Conservation (phyloP, 2,888 invertebrate genomes). For the Agrochola macilenta region DNA sequence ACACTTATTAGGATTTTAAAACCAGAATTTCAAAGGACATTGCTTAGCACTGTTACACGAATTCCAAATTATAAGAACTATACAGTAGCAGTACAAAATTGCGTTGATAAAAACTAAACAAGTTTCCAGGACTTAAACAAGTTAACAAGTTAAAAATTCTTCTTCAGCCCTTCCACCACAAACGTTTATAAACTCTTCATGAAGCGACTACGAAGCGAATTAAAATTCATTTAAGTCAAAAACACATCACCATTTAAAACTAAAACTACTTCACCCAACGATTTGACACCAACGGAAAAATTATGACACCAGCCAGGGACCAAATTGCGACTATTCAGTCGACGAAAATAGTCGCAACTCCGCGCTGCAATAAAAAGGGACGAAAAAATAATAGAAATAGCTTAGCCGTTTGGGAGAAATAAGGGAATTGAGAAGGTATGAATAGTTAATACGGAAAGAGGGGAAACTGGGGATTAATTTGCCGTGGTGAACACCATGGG, state of each 20-base stretch:
- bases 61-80: no score
- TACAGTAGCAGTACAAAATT: not conserved
- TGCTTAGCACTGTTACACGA: no score
- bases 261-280: conserved; percentile 22
- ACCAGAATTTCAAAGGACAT: no score
- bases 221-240: conserved; percentile 22
- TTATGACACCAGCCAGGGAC: conserved; percentile 27
- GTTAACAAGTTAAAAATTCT: not conserved
- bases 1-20: not conserved
- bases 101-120: not conserved
- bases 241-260: conserved; percentile 33
- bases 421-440: conserved; percentile 85
- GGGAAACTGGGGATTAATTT: conserved; percentile 82
- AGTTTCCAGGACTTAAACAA: not conserved
- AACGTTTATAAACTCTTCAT: conserved; percentile 5
- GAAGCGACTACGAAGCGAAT: conserved; percentile 30
- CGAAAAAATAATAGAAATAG: conserved; percentile 71
- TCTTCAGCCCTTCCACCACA: not conserved
- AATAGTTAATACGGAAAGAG: conserved; percentile 85
- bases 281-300: conserved; percentile 50
- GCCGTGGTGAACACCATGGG: conserved; percentile 71
- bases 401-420: conserved; percentile 78
- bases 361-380: conserved; percentile 31
- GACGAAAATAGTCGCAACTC: conserved; percentile 58
- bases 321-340: conserved; percentile 62